Conservation (phyloP, 2,113 vertebrate genomes). For the Phrynocephalus versicolor region DNA sequence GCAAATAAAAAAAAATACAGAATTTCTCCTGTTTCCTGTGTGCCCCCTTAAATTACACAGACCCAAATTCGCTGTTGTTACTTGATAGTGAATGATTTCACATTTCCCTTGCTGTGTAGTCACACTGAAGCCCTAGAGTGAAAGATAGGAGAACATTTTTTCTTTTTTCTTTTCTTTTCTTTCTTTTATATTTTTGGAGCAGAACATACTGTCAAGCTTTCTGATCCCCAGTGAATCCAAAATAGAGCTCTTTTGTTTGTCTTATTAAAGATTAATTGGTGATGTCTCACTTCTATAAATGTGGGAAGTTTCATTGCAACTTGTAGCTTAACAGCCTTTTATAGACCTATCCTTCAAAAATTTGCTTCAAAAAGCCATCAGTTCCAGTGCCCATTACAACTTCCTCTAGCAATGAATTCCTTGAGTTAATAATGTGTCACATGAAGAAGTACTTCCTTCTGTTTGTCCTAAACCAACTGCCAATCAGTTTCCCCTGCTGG, state of each 20-base stretch:
- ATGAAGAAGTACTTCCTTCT: slow-evolving; percentile 26
- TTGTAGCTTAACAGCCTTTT: not conserved
- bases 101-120: too few relatives aligned
- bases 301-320: not conserved
- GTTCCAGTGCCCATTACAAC: not conserved
- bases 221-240: not conserved
- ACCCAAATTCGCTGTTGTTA: too few relatives aligned
- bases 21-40: too few relatives aligned
- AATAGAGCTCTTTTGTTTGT: not conserved
- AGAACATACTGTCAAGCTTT: not conserved
- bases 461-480: slow-evolving; percentile 12
- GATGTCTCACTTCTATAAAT: not conserved
- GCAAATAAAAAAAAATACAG: too few relatives aligned
- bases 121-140: not conserved
- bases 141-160: not conserved
- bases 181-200: not conserved
- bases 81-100: too few relatives aligned
- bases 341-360: not conserved
- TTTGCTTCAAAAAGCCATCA: not conserved
- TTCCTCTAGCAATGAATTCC: slow-evolving; percentile 11
- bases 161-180: too few relatives aligned
- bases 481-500: slow-evolving; percentile 7
- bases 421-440: not conserved
- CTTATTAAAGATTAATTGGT: not conserved
- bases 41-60: too few relatives aligned